A percentile compares a stretch with the other conserved stretches of the same genome.
Evolutionary conservation across 2,113 vertebrate genomes (phyloP).

Genomic region (Anser brachyrhynchus): DNA sequence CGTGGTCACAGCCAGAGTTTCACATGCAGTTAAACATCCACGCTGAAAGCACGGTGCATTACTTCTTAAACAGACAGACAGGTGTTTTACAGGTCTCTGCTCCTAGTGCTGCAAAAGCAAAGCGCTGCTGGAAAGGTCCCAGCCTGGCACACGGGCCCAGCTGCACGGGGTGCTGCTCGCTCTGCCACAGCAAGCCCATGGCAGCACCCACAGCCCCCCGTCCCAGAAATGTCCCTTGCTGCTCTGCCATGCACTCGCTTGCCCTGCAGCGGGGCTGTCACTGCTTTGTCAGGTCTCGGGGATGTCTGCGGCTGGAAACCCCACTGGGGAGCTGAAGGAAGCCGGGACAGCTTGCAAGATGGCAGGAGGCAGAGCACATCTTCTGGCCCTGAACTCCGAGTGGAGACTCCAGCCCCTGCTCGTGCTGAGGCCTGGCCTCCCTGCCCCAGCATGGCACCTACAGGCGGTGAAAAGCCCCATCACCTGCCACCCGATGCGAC

Average conservation of each 20-base stretch:
- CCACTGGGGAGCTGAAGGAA: background rate
- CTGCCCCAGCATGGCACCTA: background rate
- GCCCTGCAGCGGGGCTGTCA: background rate
- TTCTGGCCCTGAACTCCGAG: background rate
- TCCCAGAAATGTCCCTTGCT: background rate
- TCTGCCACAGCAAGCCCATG: background rate
- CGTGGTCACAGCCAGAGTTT: background rate
- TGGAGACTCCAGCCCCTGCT: too few species aligned
- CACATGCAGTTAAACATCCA: background rate
- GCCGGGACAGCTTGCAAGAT: background rate
- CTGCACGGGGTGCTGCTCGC: accelerated
- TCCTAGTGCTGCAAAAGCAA: background rate
- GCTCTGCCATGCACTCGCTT: accelerated
- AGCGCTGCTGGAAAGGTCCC: background rate
- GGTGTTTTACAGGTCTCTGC: background rate
- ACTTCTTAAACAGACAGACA: background rate
- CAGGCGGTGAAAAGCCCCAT: background rate
- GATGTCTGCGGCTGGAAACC: background rate
- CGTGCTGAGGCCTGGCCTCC: background rate
- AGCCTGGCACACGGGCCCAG: background rate
- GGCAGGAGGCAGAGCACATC: background rate
- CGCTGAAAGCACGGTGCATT: background rate
- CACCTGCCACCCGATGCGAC: background rate
- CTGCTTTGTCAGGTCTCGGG: background rate
- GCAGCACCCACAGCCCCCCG: background rate